Percentiles rank a stretch among this genome's conserved stretches.
These are phyloP conservation scores for Sterna hirundo DNA, from an alignment of 2,113 vertebrate species.

Conservation along the genomic window DNA sequence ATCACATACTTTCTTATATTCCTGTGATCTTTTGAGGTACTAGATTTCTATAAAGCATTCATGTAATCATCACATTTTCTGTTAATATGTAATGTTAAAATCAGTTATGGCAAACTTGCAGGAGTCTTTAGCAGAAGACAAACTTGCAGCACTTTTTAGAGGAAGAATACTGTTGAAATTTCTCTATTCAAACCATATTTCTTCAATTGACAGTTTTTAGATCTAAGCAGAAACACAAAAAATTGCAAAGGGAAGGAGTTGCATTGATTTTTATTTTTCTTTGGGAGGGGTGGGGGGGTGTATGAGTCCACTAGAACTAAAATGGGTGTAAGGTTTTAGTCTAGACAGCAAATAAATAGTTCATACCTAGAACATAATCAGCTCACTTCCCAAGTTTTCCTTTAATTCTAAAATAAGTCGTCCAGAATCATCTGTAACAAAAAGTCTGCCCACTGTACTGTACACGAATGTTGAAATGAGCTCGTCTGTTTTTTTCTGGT, in stretches of 20 bases:
- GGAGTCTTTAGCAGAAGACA: background rate
- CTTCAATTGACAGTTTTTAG: background rate
- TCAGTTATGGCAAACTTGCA: background rate
- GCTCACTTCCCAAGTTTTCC: background rate
- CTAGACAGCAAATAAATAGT: background rate
- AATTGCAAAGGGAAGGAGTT: background rate
- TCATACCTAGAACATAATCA: background rate
- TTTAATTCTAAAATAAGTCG: background rate
- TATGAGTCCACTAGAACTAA: background rate
- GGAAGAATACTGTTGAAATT: background rate
- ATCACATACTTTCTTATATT: background rate
- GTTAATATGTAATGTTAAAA: background rate
- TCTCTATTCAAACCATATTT: background rate
- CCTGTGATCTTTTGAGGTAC: background rate
- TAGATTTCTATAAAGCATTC: background rate
- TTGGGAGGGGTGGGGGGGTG: background rate
- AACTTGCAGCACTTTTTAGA: background rate
- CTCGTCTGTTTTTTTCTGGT: background rate
- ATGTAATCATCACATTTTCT: background rate
- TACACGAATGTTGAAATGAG: background rate
- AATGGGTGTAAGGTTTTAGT: background rate
- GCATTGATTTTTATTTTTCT: background rate
- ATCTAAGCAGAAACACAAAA: background rate
- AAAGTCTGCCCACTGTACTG: background rate
- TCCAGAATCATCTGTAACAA: background rate